Conservation (phyloP, 2,797 vertebrate species). For the Sciurus vulgaris region DNA sequence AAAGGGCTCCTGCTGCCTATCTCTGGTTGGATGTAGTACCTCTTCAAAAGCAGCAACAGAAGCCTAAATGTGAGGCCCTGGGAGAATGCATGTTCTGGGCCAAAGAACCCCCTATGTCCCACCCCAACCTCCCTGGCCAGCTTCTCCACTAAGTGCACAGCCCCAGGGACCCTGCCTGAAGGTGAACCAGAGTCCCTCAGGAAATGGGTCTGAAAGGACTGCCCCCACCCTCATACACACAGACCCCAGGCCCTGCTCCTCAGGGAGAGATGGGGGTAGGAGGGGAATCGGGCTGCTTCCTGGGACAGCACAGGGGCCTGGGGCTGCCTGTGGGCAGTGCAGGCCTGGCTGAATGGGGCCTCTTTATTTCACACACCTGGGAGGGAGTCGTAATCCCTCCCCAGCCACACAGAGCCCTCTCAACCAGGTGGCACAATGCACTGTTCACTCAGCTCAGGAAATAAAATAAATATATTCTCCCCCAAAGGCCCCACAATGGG, state of each 20-base stretch:
- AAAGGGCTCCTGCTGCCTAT: not conserved
- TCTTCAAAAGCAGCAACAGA: not conserved
- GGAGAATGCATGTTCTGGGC: not conserved
- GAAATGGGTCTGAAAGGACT: not conserved
- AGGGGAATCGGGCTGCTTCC: conserved; percentile 54
- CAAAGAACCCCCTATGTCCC: not conserved
- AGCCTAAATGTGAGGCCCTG: not conserved
- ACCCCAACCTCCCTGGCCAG: rapidly evolving
- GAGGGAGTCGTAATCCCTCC: conserved; percentile 82
- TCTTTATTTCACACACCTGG: conserved; percentile 83
- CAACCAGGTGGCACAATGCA: conserved; percentile 82
- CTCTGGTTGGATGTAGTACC: not conserved
- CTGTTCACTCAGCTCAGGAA: conserved; percentile 87
- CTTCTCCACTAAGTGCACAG: not conserved
- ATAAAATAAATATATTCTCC: conserved; percentile 85
- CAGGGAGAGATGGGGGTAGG: not conserved
- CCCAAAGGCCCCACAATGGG: conserved; percentile 83
- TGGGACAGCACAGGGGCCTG: conserved; percentile 67
- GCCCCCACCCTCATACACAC: not conserved
- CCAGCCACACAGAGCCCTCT: conserved; percentile 83
- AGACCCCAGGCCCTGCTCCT: conserved; percentile 23
- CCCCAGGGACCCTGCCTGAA: not conserved
- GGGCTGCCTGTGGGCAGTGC: conserved; percentile 72
- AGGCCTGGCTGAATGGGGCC: conserved; percentile 85
- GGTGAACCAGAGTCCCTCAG: not conserved